A percentile compares a stretch with the other conserved stretches of the same genome.
phyloP scores from a whole-genome alignment of 2,113 vertebrate species.

The Ardeotis arabs region DNA sequence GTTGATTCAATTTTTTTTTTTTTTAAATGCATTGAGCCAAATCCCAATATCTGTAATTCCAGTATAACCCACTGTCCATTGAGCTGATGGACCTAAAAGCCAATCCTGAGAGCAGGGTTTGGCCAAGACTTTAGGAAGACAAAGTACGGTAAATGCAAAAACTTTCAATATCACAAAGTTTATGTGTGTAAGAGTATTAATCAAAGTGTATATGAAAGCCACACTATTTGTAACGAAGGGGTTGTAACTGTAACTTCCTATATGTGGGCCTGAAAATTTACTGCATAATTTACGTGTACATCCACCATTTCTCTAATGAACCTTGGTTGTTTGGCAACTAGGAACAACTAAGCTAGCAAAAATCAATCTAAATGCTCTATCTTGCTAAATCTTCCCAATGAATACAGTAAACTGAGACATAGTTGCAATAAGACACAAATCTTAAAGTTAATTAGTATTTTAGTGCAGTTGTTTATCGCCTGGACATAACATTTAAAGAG shows the following conservation, averaged over 20 bases:
- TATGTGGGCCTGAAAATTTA: not conserved
- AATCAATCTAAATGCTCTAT: not conserved
- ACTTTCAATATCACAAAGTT: not conserved
- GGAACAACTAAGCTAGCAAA: not conserved
- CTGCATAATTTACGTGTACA: not conserved
- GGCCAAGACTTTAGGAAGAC: not conserved
- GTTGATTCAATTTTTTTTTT: not conserved
- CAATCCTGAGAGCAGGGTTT: not conserved
- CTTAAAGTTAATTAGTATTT: conserved; percentile 35
- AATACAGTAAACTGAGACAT: not conserved
- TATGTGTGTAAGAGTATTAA: not conserved
- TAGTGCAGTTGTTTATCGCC: not conserved
- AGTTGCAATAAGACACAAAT: conserved; percentile 18
- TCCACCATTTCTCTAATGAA: not conserved
- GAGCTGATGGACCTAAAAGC: not conserved
- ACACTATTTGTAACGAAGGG: not conserved
- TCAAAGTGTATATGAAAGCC: not conserved
- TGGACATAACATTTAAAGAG: not conserved
- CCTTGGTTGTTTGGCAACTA: not conserved
- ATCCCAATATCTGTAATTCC: not conserved
- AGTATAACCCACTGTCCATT: not conserved
- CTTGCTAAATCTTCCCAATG: conserved; percentile 12
- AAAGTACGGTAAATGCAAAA: not conserved
- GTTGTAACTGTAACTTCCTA: not conserved
- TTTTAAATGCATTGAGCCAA: not conserved